A percentile compares a stretch with the other conserved stretches of the same genome.
These are phyloP conservation scores for Xenus cinereus DNA, from an alignment of 2,113 vertebrate species.

Conservation along the genomic window DNA sequence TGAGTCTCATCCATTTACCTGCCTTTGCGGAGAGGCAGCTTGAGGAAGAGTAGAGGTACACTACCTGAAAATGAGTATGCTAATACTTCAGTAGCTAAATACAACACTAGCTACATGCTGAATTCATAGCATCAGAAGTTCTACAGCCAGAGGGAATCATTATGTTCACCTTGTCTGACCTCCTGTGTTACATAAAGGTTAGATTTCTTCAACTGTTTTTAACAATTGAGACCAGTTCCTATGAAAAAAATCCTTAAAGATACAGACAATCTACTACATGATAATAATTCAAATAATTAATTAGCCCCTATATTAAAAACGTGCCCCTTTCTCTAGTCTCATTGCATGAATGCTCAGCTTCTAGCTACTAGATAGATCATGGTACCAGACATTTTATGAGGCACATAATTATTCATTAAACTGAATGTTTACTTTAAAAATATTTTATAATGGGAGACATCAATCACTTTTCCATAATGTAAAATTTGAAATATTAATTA, in stretches of 20 bases:
- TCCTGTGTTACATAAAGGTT: background rate
- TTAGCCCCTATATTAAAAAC: background rate
- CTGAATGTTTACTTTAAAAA: background rate
- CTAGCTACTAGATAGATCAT: background rate
- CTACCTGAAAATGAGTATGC: background rate
- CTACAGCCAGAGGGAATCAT: background rate
- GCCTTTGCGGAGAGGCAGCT: background rate
- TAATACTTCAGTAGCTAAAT: background rate
- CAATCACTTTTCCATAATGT: background rate
- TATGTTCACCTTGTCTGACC: constrained; percentile 21
- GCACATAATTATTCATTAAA: constrained; percentile 8
- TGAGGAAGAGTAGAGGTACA: background rate
- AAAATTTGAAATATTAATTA: background rate
- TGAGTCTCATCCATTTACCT: background rate
- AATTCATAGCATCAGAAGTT: background rate
- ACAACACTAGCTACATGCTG: background rate
- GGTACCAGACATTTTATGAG: background rate
- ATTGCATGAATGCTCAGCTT: background rate
- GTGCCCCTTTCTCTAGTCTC: background rate
- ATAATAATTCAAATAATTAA: background rate
- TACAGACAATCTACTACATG: background rate
- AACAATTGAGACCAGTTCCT: background rate
- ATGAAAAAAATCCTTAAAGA: background rate
- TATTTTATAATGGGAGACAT: background rate
- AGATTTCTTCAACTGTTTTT: background rate